Conservation (phyloP, 2,113 vertebrate species). For the Dinomys branickii region DNA sequence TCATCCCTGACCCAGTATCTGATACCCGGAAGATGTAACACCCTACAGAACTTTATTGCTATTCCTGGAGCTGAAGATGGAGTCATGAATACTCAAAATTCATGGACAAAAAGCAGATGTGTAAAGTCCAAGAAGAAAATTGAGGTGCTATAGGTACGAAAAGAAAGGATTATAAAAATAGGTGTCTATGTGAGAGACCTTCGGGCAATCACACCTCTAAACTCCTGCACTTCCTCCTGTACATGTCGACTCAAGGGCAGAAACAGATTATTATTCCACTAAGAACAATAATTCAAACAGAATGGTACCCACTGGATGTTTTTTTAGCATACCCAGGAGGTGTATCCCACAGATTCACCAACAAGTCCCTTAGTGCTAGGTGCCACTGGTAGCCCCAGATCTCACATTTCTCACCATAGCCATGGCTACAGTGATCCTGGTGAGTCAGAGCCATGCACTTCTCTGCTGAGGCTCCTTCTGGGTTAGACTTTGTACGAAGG, state of each 20-base stretch:
- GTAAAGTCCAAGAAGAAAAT: conserved; percentile 16
- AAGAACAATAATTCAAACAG: not conserved
- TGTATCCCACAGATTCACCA: not conserved
- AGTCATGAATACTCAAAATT: not conserved
- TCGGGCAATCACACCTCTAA: not conserved
- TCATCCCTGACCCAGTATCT: not conserved
- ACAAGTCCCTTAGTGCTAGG: not conserved
- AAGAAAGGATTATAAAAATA: not conserved
- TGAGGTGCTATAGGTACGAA: not conserved
- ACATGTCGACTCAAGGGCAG: not conserved
- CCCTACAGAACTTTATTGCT: not conserved
- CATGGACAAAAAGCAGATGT: not conserved
- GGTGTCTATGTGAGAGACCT: not conserved
- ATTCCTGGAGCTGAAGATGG: not conserved
- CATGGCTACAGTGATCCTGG: not conserved
- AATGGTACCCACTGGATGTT: not conserved
- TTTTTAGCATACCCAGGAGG: not conserved
- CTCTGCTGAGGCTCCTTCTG: not conserved
- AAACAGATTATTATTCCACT: not conserved
- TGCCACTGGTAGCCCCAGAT: not conserved
- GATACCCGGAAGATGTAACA: not conserved
- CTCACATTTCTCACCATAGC: not conserved
- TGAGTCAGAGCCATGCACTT: not conserved
- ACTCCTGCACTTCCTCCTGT: not conserved
- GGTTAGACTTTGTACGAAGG: not conserved